phyloP scores from a whole-genome alignment of 1,140 invertebrate genomes.

The Proales similis region DNA sequence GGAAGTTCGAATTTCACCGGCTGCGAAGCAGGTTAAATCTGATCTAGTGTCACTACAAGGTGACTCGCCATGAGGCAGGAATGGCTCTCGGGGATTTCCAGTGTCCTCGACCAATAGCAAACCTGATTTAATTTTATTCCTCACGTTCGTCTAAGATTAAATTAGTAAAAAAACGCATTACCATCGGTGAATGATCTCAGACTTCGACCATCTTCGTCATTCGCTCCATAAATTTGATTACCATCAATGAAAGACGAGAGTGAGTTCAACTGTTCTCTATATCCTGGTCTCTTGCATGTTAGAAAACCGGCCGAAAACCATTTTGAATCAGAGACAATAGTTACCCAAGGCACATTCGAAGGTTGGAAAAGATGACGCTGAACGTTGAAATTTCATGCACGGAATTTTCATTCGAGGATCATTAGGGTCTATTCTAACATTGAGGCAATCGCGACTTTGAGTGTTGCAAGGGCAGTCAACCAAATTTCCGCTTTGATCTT shows the following conservation, averaged over 20 bases:
- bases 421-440: neutral
- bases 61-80: neutral
- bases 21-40: constrained; percentile 11
- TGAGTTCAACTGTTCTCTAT: constrained; percentile 65
- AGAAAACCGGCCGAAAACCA: too few relatives aligned
- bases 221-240: constrained; percentile 68
- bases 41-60: neutral
- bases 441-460: neutral
- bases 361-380: too few relatives aligned
- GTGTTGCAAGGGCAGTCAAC: neutral
- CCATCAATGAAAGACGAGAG: constrained; percentile 75
- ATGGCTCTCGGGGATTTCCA: too few relatives aligned
- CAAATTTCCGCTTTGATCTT: neutral
- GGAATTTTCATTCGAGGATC: constrained; percentile 19
- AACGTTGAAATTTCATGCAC: constrained; percentile 32
- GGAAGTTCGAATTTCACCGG: constrained; percentile 1
- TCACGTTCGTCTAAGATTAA: too few relatives aligned
- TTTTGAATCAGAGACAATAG: too few relatives aligned
- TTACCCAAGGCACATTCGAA: too few relatives aligned
- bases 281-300: too few relatives aligned
- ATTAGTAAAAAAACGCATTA: too few relatives aligned
- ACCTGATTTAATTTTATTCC: too few relatives aligned
- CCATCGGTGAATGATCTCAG: neutral
- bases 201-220: constrained; percentile 38
- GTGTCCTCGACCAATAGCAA: too few relatives aligned